These are phyloP conservation scores for Epizoanthus rinbou DNA, from an alignment of 92 coral and sea anemone genomes.

Conservation along the genomic window DNA sequence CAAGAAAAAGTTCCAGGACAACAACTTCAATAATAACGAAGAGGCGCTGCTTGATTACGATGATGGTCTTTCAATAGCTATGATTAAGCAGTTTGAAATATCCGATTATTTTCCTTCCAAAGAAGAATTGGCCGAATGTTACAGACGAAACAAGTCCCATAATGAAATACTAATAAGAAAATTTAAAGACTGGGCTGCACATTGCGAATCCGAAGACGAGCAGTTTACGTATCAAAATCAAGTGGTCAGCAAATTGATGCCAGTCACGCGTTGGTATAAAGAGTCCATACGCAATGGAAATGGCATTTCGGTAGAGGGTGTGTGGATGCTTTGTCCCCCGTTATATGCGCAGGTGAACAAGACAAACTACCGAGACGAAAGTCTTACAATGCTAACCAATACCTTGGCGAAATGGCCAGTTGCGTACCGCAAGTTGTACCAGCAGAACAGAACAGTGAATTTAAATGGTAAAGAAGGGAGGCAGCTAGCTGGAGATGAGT, in stretches of 20 bases:
- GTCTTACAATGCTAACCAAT: slow-evolving; percentile 17
- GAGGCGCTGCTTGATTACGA: slow-evolving; percentile 53
- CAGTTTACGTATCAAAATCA: slow-evolving; percentile 30
- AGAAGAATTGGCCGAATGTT: slow-evolving; percentile 38
- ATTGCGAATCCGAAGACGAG: slow-evolving; percentile 8
- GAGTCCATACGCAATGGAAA: slow-evolving; percentile 56
- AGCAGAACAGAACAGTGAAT: slow-evolving; percentile 48
- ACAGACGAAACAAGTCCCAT: slow-evolving; percentile 10
- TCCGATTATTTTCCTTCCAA: slow-evolving; percentile 34
- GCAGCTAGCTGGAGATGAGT: slow-evolving; percentile 62
- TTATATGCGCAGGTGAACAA: slow-evolving; percentile 28
- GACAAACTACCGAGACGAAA: slow-evolving; percentile 35
- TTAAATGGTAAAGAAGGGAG: slow-evolving; percentile 51
- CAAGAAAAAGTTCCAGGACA: neutral
- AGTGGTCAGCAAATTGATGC: slow-evolving; percentile 47
- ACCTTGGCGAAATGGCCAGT: slow-evolving; percentile 40
- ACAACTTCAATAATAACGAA: slow-evolving; percentile 43
- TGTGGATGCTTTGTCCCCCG: slow-evolving; percentile 44
- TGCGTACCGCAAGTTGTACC: slow-evolving; percentile 37
- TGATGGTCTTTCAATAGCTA: slow-evolving; percentile 57
- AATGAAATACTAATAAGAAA: slow-evolving; percentile 36
- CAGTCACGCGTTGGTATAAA: slow-evolving; percentile 60
- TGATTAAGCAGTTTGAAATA: slow-evolving; percentile 33
- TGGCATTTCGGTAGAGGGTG: slow-evolving; percentile 52
- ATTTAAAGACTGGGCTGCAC: slow-evolving; percentile 33